Percentiles rank a stretch among this genome's conserved stretches.
Conservation (phyloP, 2,797 vertebrate genomes). For the Myripristis jacobus region DNA sequence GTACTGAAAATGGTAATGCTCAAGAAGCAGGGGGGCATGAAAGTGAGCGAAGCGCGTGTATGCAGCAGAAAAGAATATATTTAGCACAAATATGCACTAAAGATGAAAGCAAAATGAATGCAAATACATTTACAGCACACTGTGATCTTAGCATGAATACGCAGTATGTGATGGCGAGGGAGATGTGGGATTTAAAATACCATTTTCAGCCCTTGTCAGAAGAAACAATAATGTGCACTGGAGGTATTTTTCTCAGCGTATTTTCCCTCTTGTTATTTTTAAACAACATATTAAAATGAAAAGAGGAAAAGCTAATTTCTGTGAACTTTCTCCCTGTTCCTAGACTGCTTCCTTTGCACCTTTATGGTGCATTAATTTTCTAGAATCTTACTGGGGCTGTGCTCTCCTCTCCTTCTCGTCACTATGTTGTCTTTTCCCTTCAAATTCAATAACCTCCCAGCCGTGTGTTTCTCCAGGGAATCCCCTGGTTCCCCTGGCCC, state of each 20-base stretch:
- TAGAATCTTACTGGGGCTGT: constrained; percentile 43
- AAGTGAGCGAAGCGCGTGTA: constrained; percentile 40
- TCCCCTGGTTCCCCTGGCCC: constrained; percentile 70
- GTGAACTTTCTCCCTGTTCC: constrained; percentile 23
- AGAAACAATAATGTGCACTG: constrained; percentile 29
- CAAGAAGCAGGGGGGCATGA: constrained; percentile 25
- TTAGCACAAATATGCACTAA: constrained; percentile 60
- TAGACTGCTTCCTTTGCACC: constrained; percentile 6
- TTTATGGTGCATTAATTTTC: constrained; percentile 52
- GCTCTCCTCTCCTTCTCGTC: constrained; percentile 42
- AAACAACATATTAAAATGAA: not conserved
- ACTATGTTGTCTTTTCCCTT: constrained; percentile 64
- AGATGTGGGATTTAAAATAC: constrained; percentile 44
- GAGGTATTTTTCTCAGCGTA: constrained; percentile 33
- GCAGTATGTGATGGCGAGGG: constrained; percentile 42
- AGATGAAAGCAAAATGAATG: constrained; percentile 71
- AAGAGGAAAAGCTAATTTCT: constrained; percentile 27
- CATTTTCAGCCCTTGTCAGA: constrained; percentile 26
- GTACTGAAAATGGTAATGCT: constrained; percentile 30
- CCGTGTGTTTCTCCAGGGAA: constrained; percentile 80
- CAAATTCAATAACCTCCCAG: constrained; percentile 80
- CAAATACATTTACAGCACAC: constrained; percentile 56
- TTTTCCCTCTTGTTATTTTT: constrained; percentile 34
- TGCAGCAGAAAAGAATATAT: constrained; percentile 51
- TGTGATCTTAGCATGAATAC: constrained; percentile 51